These are phyloP conservation scores for Microcebus griseorufus DNA, from an alignment of 2,113 vertebrate species.

Conservation along the genomic window DNA sequence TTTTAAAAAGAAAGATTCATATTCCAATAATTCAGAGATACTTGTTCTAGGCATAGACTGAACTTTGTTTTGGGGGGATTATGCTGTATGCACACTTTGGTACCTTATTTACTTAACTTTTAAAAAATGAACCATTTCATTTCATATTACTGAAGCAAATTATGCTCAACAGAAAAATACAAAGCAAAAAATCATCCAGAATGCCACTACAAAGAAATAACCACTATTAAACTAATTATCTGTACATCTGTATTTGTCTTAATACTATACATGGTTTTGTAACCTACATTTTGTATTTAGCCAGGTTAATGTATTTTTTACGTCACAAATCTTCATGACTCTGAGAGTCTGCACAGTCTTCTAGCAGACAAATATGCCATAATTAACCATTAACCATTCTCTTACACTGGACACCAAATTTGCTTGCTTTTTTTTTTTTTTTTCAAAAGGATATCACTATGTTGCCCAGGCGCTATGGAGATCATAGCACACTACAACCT, in stretches of 20 bases:
- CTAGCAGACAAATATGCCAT: neutral
- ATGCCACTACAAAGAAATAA: neutral
- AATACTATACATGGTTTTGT: neutral
- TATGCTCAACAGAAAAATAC: neutral
- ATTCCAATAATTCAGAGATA: neutral
- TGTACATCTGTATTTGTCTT: neutral
- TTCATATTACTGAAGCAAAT: slow-evolving; percentile 5
- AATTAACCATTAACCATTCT: neutral
- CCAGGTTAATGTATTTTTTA: neutral
- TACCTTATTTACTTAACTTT: neutral
- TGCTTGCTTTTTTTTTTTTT: neutral
- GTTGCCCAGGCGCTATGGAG: neutral
- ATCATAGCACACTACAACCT: neutral
- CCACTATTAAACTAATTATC: neutral
- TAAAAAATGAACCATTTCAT: neutral
- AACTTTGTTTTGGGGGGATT: neutral
- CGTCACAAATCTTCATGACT: neutral
- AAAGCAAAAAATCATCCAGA: neutral
- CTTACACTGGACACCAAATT: neutral
- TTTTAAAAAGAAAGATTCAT: neutral
- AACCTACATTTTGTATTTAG: neutral
- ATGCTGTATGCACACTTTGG: neutral
- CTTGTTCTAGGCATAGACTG: neutral
- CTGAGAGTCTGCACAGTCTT: neutral
- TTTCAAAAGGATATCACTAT: neutral